Percentiles rank a stretch among this genome's conserved stretches.
These are phyloP conservation scores for Stegodyphus mimosarum DNA, from an alignment of 1,140 invertebrate genomes.

Conservation along the genomic window DNA sequence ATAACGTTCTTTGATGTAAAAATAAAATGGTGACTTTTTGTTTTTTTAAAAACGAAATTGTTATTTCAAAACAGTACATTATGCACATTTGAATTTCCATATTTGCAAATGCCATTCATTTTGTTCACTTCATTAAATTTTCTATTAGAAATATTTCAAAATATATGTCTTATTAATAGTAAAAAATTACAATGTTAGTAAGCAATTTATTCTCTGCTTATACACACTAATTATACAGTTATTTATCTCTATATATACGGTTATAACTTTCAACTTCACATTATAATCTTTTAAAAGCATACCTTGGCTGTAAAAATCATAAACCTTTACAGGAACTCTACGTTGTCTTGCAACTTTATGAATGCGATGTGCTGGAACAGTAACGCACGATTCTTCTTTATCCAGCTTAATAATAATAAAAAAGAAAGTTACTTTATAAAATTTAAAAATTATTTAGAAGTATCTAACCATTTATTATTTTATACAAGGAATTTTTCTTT, in stretches of 20 bases:
- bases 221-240: background rate
- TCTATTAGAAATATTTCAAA: background rate
- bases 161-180: background rate
- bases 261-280: background rate
- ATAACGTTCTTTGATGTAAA: too few species aligned
- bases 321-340: constrained; percentile 84
- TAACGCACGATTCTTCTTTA: constrained; percentile 81
- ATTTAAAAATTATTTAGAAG: too few species aligned
- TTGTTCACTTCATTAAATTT: too few species aligned
- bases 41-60: too few species aligned
- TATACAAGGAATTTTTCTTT: too few species aligned
- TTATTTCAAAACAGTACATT: too few species aligned
- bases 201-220: background rate
- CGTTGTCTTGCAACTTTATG: constrained; percentile 87
- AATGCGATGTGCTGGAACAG: constrained; percentile 84
- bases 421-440: background rate
- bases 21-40: too few species aligned
- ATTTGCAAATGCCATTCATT: too few species aligned
- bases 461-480: too few species aligned
- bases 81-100: too few species aligned
- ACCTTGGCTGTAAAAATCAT: constrained; percentile 94
- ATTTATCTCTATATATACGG: background rate
- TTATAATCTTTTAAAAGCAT: constrained; percentile 66
- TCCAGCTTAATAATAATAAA: constrained; percentile 71
- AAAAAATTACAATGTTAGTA: background rate